These are phyloP conservation scores for Drosophila nikananu DNA, from an alignment of 1,140 invertebrate species.

Conservation along the genomic window DNA sequence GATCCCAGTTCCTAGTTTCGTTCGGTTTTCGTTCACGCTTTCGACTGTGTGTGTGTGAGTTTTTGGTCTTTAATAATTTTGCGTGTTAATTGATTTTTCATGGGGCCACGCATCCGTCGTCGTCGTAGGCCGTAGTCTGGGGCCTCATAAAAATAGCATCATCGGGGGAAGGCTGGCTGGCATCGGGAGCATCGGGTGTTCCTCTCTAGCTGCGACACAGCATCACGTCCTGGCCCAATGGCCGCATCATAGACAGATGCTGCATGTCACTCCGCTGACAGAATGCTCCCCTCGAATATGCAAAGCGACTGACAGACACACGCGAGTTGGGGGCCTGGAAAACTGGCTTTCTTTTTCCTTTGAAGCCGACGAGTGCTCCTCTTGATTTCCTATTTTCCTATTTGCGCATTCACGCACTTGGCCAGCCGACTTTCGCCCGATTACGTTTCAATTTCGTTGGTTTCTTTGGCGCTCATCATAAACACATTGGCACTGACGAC, in stretches of 20 bases:
- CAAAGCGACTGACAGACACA: constrained; percentile 18
- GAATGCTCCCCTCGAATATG: constrained; percentile 45
- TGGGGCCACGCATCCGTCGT: constrained; percentile 82
- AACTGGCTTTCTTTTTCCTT: constrained; percentile 64
- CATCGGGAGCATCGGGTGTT: constrained; percentile 17
- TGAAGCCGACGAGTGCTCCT: constrained; percentile 55
- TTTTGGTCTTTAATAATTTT: constrained; percentile 82
- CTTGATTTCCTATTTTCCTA: constrained; percentile 25
- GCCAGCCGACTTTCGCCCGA: constrained; percentile 62
- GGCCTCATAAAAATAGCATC: constrained; percentile 81
- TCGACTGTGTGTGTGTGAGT: constrained; percentile 40
- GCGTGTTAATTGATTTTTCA: constrained; percentile 84
- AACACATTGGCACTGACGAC: constrained; percentile 46
- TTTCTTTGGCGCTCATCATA: constrained; percentile 44
- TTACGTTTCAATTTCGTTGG: constrained; percentile 77
- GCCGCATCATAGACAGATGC: constrained; percentile 80
- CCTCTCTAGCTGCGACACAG: constrained; percentile 63
- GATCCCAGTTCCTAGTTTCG: constrained; percentile 30
- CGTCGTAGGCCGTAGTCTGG: constrained; percentile 45
- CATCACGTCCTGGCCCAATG: constrained; percentile 75
- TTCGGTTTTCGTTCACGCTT: constrained; percentile 44
- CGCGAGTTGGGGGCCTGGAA: constrained; percentile 3
- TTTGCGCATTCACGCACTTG: constrained; percentile 45
- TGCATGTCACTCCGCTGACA: constrained; percentile 82
- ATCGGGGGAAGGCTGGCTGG: constrained; percentile 28